Conservation (phyloP, 2,797 vertebrate species). For the Molossus alvarezi region DNA sequence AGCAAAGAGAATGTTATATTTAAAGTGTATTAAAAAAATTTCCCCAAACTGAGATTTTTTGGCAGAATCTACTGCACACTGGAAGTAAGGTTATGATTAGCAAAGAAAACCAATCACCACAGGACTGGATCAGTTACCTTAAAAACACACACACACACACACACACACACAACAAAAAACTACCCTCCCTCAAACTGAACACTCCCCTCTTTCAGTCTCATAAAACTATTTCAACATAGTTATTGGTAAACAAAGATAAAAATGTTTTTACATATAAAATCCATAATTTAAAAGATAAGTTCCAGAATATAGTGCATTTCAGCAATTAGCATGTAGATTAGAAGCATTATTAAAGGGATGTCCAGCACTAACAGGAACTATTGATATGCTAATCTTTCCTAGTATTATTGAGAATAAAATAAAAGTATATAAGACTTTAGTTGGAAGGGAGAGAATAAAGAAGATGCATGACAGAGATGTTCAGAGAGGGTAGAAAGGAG, state of each 20-base stretch:
- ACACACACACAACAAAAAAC: not conserved
- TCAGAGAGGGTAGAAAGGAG: not conserved
- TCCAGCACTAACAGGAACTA: not conserved
- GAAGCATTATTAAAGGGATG: not conserved
- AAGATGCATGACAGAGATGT: not conserved
- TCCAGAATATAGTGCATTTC: not conserved
- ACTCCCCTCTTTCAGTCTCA: not conserved
- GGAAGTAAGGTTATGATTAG: not conserved
- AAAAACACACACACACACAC: not conserved
- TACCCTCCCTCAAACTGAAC: not conserved
- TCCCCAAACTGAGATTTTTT: not conserved
- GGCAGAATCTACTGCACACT: not conserved
- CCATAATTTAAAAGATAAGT: conserved; percentile 11
- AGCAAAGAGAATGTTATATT: not conserved
- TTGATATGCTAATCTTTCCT: not conserved
- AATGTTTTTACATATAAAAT: not conserved
- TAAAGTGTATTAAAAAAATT: not conserved
- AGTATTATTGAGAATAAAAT: not conserved
- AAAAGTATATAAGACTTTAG: not conserved
- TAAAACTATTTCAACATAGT: not conserved
- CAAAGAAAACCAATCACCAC: not conserved
- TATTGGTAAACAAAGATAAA: conserved; percentile 21
- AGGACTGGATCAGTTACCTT: not conserved
- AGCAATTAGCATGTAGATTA: not conserved
- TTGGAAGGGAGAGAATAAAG: not conserved